Base-by-base conservation (phyloP, 2,113 vertebrate genomes). In the Sterna hirundo region DNA sequence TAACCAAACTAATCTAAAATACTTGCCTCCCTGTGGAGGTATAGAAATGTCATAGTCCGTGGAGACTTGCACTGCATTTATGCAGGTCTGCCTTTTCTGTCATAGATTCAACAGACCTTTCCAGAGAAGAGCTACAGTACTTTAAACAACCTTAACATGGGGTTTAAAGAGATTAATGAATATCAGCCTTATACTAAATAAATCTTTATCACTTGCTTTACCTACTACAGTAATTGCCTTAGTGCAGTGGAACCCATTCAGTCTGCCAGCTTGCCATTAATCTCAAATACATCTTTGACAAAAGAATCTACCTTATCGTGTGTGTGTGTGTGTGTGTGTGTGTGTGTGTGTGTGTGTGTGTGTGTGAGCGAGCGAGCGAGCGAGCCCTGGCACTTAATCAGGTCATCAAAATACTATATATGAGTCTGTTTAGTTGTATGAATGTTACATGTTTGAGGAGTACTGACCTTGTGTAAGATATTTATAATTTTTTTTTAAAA, bases 1-100 rank as follows among this genome's bases (percentile, higher is more conserved):
- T 97, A 97, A 98, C 97, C 95, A 98, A 98, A 98, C 97, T 97
- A 97, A 98, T 98, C 97, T 98, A 94, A 98, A 97, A 97, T 92
- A 95, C 96, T 95, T 84, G 96, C 94, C 79, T 97, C 97, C 97
- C 97, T 96, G 93, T 78, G 96, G 97, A 97, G 97, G 88, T 86
- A 93, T 93, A 96, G 97, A 98, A 98, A 98, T 97, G 97, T 97
- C 97, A 98, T 88, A 96, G 96, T 96, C 97, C 78, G 1, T 88
- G 87, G 97, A 97, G 97, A 97, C 94, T 75, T 92, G 94, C 91
- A 96, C 95, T 97, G 96, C 97, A 95, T 97, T 97, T 98, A 97
- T 96, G 95, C 96, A 96, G 96, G 93, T 96, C 95, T 97, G 96
- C 95, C 93, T 98, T 96, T 97, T 96, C 96, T 96, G 92, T 97